Conservation (phyloP, 2,113 vertebrate genomes). For the Phylloscopus trochilus region DNA sequence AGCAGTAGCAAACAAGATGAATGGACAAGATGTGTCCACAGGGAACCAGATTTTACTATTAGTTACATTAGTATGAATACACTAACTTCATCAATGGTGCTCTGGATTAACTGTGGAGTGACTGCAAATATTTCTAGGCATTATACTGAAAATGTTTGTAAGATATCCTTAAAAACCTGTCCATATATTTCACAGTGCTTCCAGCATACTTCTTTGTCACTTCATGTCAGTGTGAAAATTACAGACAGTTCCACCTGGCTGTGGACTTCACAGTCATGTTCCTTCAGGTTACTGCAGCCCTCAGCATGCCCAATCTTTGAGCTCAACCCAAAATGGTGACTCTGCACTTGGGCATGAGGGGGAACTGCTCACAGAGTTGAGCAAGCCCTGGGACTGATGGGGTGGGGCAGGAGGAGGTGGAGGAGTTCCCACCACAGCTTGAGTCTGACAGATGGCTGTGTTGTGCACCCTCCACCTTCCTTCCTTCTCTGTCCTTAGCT, state of each 20-base stretch:
- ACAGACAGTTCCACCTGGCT: neutral
- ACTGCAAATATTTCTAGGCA: neutral
- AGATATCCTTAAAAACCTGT: neutral
- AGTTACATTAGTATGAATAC: neutral
- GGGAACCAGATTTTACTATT: neutral
- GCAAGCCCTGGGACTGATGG: neutral
- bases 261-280: neutral
- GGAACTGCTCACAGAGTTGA: neutral
- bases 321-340: neutral
- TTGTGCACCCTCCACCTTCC: neutral
- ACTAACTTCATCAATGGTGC: neutral
- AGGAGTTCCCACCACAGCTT: neutral
- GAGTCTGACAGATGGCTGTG: neutral
- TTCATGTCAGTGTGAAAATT: neutral
- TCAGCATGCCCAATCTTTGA: neutral
- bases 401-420: neutral
- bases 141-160: neutral
- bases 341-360: neutral
- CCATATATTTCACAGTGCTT: neutral
- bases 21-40: neutral
- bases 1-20: constrained; percentile 3
- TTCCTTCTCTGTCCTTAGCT: neutral
- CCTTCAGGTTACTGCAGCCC: neutral
- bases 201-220: neutral
- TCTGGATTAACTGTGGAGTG: neutral